Base-by-base conservation (phyloP, 1,140 invertebrate species). In the Oryzaephilus surinamensis region DNA sequence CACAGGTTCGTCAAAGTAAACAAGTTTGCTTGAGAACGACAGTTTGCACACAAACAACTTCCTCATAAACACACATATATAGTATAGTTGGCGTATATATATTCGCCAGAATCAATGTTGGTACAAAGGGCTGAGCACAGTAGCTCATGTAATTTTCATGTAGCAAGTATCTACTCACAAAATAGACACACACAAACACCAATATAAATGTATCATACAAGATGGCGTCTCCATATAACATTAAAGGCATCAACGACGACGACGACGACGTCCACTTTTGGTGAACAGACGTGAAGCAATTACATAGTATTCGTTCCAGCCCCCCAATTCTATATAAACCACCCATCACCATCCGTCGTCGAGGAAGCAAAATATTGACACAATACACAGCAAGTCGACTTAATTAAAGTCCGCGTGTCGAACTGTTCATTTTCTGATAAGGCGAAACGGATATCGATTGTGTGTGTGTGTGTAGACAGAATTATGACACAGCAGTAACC, bases 401-500 rank as follows among this genome's bases (percentile, higher is more conserved):
- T 56, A 56, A 56, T 56, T 56, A 56, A 56, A 56, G 48, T 50
- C 43, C 48, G 49, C 46, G 45, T 52, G 47, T 51, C 51, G 40
- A 51, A 49, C 48, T 42, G 41, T 49, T 48, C 48, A 45, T 53
- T 54, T 49, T 39, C 46, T 48, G 53, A 54, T 54, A 54, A 52
- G 45, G 41, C 41, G 30, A 30, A 8, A 30, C 29, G 24, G 11
- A 38, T 38, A 46, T 41, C 38, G 39, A 46, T 41, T 46, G 27
- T 45, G 32, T 45, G 38, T 34, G 39, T 41, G 38, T 46, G 27
- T 45, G 32, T 45, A 41, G 38, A 45, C 40, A 41, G 37, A 56
- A 54, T 60, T 60, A 57, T 57, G 57, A 60, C 54, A 55, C 55
- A 44, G 47, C 47, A 45, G 42, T 55, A 56, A 56, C 55, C 54